A percentile compares a stretch with the other conserved stretches of the same genome.
phyloP scores from a whole-genome alignment of 2,113 vertebrate genomes.

The Chloropsis hardwickii region DNA sequence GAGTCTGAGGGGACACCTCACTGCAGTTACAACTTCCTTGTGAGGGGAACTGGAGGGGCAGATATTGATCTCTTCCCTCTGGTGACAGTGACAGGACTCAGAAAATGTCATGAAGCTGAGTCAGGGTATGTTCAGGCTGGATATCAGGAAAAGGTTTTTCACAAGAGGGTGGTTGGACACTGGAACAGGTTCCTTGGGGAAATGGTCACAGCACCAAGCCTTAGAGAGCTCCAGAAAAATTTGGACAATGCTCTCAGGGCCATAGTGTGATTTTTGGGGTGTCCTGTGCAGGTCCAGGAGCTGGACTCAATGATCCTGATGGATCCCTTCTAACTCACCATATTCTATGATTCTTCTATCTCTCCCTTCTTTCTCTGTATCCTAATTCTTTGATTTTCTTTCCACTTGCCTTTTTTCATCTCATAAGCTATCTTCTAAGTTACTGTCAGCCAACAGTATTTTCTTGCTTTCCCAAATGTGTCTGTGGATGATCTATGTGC shows the following conservation, averaged over 20 bases:
- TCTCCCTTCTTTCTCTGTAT: background rate
- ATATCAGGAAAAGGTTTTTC: background rate
- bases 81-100: background rate
- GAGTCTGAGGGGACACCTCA: background rate
- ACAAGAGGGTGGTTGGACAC: rapidly evolving
- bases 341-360: background rate
- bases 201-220: background rate
- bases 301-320: background rate
- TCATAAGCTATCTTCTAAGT: background rate
- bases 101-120: background rate
- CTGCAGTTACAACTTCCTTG: background rate
- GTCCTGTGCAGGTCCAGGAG: background rate
- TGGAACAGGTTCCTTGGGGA: background rate
- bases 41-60: background rate
- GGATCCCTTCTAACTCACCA: background rate
- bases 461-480: background rate
- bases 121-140: background rate
- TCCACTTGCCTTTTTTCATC: background rate
- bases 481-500: background rate
- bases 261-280: background rate
- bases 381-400: background rate
- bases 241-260: background rate
- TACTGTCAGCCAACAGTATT: background rate
- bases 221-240: background rate
- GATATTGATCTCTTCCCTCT: background rate